Base-by-base conservation (phyloP, 2,888 invertebrate species). In the Euproctis similis region DNA sequence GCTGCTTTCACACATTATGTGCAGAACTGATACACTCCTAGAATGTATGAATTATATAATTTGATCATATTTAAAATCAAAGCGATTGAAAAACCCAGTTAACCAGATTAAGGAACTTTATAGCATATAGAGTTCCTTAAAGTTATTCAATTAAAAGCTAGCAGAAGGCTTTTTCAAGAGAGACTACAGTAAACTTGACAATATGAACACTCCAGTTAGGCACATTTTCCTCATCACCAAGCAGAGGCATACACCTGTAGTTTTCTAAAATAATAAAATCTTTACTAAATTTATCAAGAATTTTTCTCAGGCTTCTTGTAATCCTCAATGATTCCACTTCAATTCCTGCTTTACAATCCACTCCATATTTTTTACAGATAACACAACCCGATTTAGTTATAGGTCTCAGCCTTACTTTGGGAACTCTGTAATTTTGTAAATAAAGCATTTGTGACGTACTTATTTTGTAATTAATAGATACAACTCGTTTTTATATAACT, bases 241-340 rank as follows among this genome's bases (percentile, higher is more conserved):
- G 34, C 1, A 81, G 43, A 1, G 81, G 81, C 78, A 81, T 81
- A 46, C 78, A 76, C 34, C 72, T 55, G 39, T 81, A 81, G 1
- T 53, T 42, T 39, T 81, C 81, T 10, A 73, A 39, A 8, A 81
- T 53, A 2, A 62, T 55, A 30, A 77, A 65, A 4, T 69, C 40
- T 4, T 68, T 39, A 13, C 46, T 47, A 5, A 59, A 31, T 7
- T 39, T 24, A 3, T 58, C 42, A 8, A 59, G 24, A 8, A 56
- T 30, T 29, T 53, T 67, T 2, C 53, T 47, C 8, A 66, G 34
- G 32, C 65, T 66, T 16, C 78, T 60, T 7, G 81, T 78, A 2
- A 71, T 26, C 10, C 48, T 35, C 14, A 28, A 18, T 12, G 18
- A 13, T n/a, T 28, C 28, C n/a, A 30, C 4, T 0, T 20, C 8